phyloP scores from a whole-genome alignment of 2,888 invertebrate genomes.

The Hyposoter didymator region DNA sequence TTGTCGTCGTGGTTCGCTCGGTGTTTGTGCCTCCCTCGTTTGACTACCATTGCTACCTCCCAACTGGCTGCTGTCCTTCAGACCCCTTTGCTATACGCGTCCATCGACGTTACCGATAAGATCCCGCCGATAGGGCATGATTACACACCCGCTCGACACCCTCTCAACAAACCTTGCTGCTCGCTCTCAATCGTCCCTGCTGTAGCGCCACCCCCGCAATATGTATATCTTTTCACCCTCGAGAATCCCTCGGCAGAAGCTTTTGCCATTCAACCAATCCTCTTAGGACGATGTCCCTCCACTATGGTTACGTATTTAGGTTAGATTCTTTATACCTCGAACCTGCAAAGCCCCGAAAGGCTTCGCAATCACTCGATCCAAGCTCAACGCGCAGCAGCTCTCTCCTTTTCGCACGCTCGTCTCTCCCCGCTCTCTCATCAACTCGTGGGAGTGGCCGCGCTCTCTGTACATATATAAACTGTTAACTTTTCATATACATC shows the following conservation, averaged over 20 bases:
- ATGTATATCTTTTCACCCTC: conserved; percentile 19
- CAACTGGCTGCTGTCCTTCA: conserved; percentile 72
- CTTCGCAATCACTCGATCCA: conserved; percentile 11
- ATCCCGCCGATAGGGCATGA: conserved; percentile 83
- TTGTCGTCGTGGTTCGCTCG: conserved; percentile 25
- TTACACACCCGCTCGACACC: conserved; percentile 76
- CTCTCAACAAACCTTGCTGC: conserved; percentile 46
- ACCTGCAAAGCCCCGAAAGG: conserved; percentile 46
- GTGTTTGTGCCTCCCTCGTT: conserved; percentile 36
- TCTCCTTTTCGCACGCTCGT: conserved; percentile 13
- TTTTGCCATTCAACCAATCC: conserved; percentile 50
- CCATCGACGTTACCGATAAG: conserved; percentile 78
- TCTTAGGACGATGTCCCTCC: conserved; percentile 39
- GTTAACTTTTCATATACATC: conserved; percentile 2
- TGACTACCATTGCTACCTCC: conserved; percentile 17
- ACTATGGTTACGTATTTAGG: neutral
- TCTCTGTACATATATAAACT: neutral
- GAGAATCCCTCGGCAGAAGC: conserved; percentile 36
- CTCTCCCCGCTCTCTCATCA: neutral
- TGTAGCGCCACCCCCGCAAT: conserved; percentile 43
- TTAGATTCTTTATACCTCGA: conserved; percentile 9
- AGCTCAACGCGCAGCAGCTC: neutral
- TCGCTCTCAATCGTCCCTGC: conserved; percentile 52
- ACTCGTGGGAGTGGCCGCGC: neutral
- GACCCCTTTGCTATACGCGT: conserved; percentile 80